Percentiles rank a stretch among this genome's conserved stretches.
These are phyloP conservation scores for Agapornis canus DNA, from an alignment of 2,797 vertebrate genomes.

Conservation along the genomic window DNA sequence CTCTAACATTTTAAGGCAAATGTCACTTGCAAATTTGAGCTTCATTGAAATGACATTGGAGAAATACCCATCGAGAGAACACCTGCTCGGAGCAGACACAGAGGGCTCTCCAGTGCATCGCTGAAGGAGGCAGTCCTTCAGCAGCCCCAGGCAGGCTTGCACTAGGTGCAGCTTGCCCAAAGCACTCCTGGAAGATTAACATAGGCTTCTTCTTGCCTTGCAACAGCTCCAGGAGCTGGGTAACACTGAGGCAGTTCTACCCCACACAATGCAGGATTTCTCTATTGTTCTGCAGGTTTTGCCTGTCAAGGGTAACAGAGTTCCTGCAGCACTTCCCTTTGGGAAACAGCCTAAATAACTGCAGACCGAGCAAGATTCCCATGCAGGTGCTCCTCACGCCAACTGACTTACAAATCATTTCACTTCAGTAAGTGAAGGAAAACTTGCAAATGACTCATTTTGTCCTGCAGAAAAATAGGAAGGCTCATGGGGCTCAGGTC, in stretches of 20 bases:
- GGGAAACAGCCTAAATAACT: neutral
- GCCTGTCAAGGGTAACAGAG: neutral
- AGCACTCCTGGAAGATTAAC: neutral
- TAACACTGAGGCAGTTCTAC: neutral
- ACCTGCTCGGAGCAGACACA: accelerated
- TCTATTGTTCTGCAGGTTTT: neutral
- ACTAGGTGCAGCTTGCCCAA: neutral
- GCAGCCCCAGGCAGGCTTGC: neutral
- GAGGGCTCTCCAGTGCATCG: neutral
- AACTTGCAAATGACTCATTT: neutral
- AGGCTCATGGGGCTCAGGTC: neutral
- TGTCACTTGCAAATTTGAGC: neutral
- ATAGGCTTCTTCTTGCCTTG: neutral
- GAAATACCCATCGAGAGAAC: neutral
- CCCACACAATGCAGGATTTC: neutral
- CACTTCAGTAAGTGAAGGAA: neutral
- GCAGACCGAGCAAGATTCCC: neutral
- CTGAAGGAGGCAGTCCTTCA: neutral
- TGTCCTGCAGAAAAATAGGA: neutral
- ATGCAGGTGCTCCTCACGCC: neutral
- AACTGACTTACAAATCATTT: neutral
- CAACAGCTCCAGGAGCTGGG: accelerated
- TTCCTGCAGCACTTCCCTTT: neutral
- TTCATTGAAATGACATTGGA: neutral
- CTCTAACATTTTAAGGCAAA: neutral